Base-by-base conservation (phyloP, 2,113 vertebrate genomes). In the Mystacornis crossleyi region DNA sequence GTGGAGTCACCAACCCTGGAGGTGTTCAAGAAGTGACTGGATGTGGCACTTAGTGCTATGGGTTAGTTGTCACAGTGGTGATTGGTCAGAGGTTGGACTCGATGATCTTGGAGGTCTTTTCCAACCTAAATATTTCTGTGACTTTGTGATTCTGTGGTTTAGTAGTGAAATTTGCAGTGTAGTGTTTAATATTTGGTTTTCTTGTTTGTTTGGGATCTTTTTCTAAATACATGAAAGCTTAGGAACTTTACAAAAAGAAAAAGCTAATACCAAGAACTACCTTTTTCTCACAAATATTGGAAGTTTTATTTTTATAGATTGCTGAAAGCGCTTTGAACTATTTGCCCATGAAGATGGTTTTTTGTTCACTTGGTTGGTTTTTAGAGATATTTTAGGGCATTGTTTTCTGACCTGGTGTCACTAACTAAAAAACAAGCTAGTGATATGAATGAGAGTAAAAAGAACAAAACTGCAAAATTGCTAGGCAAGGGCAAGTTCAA, bases 41-140 rank as follows among this genome's bases (percentile, higher is more conserved):
- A 47, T 14, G 11, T 42, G 29, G 25, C 34, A 51, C 6, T 53
- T 8, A 34, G 7, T 48, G 5, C 36, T 31, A 4, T 14, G 51
- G 12, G 19, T 55, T 51, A 24, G 12, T 8, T 81, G 13, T 26
- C 34, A 14, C 0, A 0, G 24, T 48, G 25, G 16, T 12, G 45
- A 25, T 45, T 14, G 12, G 14, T 36, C 36, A 81, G 43, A 23
- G 18, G 16, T 38, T 51, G 28, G 24, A 38, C 28, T 53, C 0
- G 0, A 19, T 73, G 18, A 53, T n/a, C 15, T 43, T 43, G 38
- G 33, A 66, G 14, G 8, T 51, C 33, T 81, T 81, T 67, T 47
- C 24, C 10, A 53, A 18, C 28, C 6, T 40, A 25, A 11, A 29
- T 24, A 3, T 33, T 66, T 53, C 38, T 38, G 19, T 43, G 26